Evolutionary conservation across 2,797 vertebrate species (phyloP), one percentile per base, ranked within the genome.

Genomic region (Catostomus latipinnis): DNA sequence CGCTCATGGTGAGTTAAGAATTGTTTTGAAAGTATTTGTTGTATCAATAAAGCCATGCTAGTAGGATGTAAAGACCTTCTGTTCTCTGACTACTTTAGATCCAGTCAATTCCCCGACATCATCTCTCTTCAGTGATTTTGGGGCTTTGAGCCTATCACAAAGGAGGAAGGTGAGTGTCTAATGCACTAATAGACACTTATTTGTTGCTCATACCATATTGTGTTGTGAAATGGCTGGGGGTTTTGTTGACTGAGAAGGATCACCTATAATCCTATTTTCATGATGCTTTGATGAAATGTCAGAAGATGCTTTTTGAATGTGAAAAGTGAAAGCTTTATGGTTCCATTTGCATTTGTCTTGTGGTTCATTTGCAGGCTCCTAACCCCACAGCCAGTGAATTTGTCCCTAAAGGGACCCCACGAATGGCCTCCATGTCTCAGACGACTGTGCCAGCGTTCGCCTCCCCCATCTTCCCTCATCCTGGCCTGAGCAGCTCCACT

Each of bases 361-460:
- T 9, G 62, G 5, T 66, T 60, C 70, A 45, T 84, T 6, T 68
- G 90, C 89, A 99, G 98, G 92, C 96, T 92, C 98, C 98, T 89
- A 99, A 99, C 91, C 98, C 98, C 63, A 89, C 97, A 91, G 98
- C 98, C 90, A 98, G 92, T 81, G 98, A 99, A 87, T 99, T 99
- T 91, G 96, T 99, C 90, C 98, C 98, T 77, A 99, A 99, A 92
- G 98, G 96, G 93, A 95, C 95, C 87, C 96, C 97, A 80, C 95
- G 96, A 82, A 95, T 99, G 93, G 93, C 95, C 90, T 94, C 95
- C 84, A 95, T 98, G 93, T 93, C 96, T 84, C 98, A 97, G 92
- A 96, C 97, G 85, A 93, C 92, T 87, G 95, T 97, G 89, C 96
- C 96, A 90, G 93, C 97, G 89, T 99, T 99, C 91, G 96, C 97